These are phyloP conservation scores for Acanthiza pusilla DNA, from an alignment of 2,797 vertebrate species.

Conservation along the genomic window DNA sequence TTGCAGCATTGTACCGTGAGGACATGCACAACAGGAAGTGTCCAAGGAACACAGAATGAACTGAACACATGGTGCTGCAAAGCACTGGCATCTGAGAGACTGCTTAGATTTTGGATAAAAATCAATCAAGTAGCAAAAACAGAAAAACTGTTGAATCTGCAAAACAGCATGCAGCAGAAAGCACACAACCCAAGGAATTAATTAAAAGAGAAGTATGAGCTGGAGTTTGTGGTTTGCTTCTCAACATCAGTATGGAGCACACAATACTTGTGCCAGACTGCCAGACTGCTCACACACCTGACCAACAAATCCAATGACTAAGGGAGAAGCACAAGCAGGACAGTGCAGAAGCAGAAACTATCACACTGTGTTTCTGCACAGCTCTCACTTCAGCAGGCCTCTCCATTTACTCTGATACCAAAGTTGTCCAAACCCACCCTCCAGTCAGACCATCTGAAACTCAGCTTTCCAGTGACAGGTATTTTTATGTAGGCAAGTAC, in stretches of 20 bases:
- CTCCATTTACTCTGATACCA: background rate
- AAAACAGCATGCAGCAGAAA: background rate
- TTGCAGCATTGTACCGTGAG: background rate
- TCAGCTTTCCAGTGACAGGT: background rate
- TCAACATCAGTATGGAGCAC: background rate
- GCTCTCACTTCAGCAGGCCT: background rate
- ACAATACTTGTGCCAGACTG: background rate
- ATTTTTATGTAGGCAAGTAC: background rate
- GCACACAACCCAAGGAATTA: background rate
- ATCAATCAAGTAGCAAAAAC: background rate
- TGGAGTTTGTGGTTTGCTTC: background rate
- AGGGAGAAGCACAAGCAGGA: background rate
- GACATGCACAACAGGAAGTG: background rate
- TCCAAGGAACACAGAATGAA: background rate
- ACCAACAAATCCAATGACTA: background rate
- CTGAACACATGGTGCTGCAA: background rate
- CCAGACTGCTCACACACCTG: background rate
- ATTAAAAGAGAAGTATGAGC: background rate
- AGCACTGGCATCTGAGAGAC: background rate
- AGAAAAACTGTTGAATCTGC: background rate
- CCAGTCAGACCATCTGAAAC: background rate
- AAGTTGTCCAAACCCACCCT: background rate
- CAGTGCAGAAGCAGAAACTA: background rate
- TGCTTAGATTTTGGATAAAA: background rate
- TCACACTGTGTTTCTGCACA: background rate